A percentile compares a stretch with the other conserved stretches of the same genome.
These are phyloP conservation scores for Melanophora roralis DNA, from an alignment of 2,888 invertebrate species.

Conservation along the genomic window DNA sequence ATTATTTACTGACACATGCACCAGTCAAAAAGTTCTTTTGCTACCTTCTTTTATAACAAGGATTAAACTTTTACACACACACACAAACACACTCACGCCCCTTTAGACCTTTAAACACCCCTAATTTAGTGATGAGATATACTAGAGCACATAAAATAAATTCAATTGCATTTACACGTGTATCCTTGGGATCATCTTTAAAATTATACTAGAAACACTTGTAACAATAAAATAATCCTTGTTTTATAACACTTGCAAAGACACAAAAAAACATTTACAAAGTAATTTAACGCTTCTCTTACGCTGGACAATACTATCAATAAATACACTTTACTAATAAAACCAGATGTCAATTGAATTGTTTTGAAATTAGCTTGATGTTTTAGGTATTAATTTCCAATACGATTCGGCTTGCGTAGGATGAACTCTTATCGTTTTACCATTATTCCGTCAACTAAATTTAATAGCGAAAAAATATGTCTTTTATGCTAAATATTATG, in stretches of 20 bases:
- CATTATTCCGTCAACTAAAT: conserved; percentile 5
- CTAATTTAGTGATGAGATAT: not conserved
- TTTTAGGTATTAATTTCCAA: conserved; percentile 42
- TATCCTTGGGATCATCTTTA: conserved; percentile 45
- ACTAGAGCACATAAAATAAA: conserved; percentile 14
- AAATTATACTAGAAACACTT: conserved; percentile 52
- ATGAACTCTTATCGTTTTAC: conserved; percentile 1
- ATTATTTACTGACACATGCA: conserved; percentile 73
- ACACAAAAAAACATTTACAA: conserved; percentile 52
- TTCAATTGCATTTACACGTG: conserved; percentile 65
- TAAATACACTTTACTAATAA: conserved; percentile 1
- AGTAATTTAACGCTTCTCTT: conserved; percentile 74
- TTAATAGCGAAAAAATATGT: not conserved
- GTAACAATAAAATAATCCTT: conserved; percentile 52
- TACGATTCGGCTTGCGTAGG: not conserved
- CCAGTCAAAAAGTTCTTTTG: conserved; percentile 74
- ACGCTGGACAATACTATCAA: conserved; percentile 55
- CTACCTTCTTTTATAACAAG: conserved; percentile 56
- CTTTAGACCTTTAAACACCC: conserved; percentile 32
- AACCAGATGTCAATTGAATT: conserved; percentile 66
- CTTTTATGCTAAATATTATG: too few relatives aligned
- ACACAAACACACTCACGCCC: conserved; percentile 17
- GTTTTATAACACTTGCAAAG: conserved; percentile 54
- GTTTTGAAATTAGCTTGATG: conserved; percentile 62
- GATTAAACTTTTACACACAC: conserved; percentile 41